Evolutionary conservation across 2,888 invertebrate genomes (phyloP).

Genomic region (Tipula helvola): DNA sequence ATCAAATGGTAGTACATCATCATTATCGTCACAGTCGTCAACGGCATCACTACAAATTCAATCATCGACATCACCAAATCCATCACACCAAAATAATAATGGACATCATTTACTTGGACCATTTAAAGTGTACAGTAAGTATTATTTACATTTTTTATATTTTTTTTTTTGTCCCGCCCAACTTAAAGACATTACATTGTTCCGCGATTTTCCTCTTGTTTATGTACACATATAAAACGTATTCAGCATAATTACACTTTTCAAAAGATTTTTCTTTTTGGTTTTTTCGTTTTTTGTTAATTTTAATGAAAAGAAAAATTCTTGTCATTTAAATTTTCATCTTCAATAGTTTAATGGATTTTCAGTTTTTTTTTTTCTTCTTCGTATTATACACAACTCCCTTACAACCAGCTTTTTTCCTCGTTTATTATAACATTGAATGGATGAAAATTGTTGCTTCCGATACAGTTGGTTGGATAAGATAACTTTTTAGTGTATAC

Average conservation of each 20-base stretch:
- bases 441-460: background rate
- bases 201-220: background rate
- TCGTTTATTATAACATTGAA: background rate
- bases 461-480: background rate
- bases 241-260: background rate
- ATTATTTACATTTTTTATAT: slow-evolving; percentile 13
- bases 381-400: background rate
- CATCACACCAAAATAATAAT: slow-evolving; percentile 16
- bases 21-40: background rate
- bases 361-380: background rate
- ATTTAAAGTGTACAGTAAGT: slow-evolving; percentile 38
- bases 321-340: background rate
- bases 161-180: background rate
- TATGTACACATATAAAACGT: background rate
- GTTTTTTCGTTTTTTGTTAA: background rate
- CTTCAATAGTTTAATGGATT: slow-evolving; percentile 4
- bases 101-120: slow-evolving; percentile 30
- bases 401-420: background rate
- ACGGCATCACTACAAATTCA: background rate
- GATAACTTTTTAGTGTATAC: background rate
- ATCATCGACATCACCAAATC: background rate
- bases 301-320: slow-evolving; percentile 4
- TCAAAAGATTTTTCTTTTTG: background rate
- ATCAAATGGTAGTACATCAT: background rate
- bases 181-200: background rate